A percentile compares a stretch with the other conserved stretches of the same genome.
These are phyloP conservation scores for Acanthornis magna DNA, from an alignment of 2,797 vertebrate genomes.

Conservation along the genomic window DNA sequence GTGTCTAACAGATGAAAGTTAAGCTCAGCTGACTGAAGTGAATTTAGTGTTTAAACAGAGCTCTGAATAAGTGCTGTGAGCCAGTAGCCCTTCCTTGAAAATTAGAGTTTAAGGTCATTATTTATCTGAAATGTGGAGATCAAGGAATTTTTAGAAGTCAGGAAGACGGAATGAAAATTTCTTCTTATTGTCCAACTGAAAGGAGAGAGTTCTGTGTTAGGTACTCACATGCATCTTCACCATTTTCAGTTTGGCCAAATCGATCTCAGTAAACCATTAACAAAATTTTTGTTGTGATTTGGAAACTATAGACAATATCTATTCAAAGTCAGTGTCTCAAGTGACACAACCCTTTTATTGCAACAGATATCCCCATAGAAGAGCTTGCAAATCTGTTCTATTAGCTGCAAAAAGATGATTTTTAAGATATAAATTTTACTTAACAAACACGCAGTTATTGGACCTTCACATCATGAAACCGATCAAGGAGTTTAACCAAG, in stretches of 20 bases:
- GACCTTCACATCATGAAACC: not conserved
- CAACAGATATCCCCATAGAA: not conserved
- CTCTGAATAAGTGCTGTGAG: not conserved
- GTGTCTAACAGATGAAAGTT: not conserved
- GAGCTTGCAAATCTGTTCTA: not conserved
- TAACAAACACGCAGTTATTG: not conserved
- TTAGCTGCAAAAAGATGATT: not conserved
- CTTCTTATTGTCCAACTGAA: not conserved
- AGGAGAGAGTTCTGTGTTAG: not conserved
- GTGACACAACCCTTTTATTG: not conserved
- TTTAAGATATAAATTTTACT: not conserved
- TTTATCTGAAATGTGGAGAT: not conserved
- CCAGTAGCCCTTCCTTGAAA: not conserved
- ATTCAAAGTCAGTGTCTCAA: not conserved
- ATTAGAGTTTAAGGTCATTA: not conserved
- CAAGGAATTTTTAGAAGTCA: not conserved
- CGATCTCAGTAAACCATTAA: not conserved
- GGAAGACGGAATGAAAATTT: not conserved
- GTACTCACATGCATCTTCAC: accelerated
- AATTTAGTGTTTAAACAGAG: not conserved
- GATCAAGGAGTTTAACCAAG: not conserved
- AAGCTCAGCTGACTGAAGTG: not conserved
- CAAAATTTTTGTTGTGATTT: not conserved
- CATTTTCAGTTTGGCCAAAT: not conserved
- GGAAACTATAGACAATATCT: not conserved